phyloP scores from a whole-genome alignment of 2,888 invertebrate species.

The Cantharis flavilabris region DNA sequence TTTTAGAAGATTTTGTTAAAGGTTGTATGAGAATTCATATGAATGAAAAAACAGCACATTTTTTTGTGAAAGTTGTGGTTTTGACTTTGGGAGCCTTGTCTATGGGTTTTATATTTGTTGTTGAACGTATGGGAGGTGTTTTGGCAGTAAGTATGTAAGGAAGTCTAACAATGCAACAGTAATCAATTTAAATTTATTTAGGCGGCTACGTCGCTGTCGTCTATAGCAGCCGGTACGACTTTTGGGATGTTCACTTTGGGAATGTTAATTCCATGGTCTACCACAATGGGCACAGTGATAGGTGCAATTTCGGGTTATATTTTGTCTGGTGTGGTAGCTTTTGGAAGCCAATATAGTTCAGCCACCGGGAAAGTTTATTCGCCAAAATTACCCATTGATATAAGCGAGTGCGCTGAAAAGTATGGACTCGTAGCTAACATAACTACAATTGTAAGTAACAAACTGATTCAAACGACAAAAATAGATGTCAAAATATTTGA shows the following conservation, averaged over 20 bases:
- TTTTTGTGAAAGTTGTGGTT: conserved; percentile 68
- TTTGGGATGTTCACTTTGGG: conserved; percentile 84
- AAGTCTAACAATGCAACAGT: not conserved
- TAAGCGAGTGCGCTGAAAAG: conserved; percentile 53
- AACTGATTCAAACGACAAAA: not conserved
- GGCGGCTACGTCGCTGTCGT: conserved; percentile 77
- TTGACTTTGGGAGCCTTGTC: conserved; percentile 67
- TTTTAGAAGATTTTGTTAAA: conserved; percentile 80
- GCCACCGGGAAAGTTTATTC: conserved; percentile 65
- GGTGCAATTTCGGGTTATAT: conserved; percentile 67
- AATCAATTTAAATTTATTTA: conserved; percentile 35
- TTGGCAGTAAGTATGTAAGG: conserved; percentile 63
- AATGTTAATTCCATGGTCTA: conserved; percentile 81
- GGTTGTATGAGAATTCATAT: conserved; percentile 68
- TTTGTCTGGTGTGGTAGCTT: conserved; percentile 65
- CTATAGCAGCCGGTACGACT: conserved; percentile 81
- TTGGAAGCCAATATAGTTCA: conserved; percentile 70
- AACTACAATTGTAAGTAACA: conserved; percentile 52
- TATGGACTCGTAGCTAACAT: conserved; percentile 41
- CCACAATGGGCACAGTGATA: conserved; percentile 65
- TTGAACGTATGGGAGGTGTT: conserved; percentile 79
- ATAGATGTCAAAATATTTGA: not conserved
- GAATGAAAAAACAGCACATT: conserved; percentile 64
- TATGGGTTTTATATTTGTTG: conserved; percentile 68
- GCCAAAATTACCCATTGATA: conserved; percentile 60